phyloP scores from a whole-genome alignment of 1,140 invertebrate genomes.

The Bathynomus jamesi region DNA sequence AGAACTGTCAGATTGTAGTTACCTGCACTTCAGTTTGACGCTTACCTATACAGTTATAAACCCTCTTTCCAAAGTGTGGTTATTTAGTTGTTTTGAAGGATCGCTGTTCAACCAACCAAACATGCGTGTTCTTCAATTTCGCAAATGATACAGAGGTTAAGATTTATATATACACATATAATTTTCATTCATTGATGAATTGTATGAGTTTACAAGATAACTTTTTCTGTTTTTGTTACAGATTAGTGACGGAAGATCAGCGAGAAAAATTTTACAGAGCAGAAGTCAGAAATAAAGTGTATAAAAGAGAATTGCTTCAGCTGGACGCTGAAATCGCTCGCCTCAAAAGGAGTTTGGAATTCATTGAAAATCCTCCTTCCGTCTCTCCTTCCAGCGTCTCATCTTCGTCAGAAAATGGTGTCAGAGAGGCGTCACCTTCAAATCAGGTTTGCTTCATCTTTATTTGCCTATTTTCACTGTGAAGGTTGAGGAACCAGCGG shows the following conservation, averaged over 20 bases:
- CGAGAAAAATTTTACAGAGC: constrained; percentile 73
- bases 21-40: too few relatives aligned
- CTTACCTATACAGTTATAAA: too few relatives aligned
- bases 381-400: neutral
- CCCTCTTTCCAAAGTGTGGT: too few relatives aligned
- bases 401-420: too few relatives aligned
- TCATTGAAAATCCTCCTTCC: constrained; percentile 15
- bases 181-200: constrained; percentile 1
- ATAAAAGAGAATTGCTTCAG: constrained; percentile 69
- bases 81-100: too few relatives aligned
- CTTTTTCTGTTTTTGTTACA: constrained; percentile 18
- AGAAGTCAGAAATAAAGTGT: constrained; percentile 83
- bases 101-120: neutral
- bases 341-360: constrained; percentile 58
- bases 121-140: neutral
- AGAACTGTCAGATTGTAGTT: too few relatives aligned
- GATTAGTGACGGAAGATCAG: constrained; percentile 51
- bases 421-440: too few relatives aligned
- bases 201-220: too few relatives aligned
- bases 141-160: neutral
- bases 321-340: constrained; percentile 69
- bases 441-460: too few relatives aligned
- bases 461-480: too few relatives aligned
- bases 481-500: too few relatives aligned
- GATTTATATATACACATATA: constrained; percentile 5